These are phyloP conservation scores for Sorex araneus DNA, from an alignment of 2,113 vertebrate genomes.

Conservation along the genomic window DNA sequence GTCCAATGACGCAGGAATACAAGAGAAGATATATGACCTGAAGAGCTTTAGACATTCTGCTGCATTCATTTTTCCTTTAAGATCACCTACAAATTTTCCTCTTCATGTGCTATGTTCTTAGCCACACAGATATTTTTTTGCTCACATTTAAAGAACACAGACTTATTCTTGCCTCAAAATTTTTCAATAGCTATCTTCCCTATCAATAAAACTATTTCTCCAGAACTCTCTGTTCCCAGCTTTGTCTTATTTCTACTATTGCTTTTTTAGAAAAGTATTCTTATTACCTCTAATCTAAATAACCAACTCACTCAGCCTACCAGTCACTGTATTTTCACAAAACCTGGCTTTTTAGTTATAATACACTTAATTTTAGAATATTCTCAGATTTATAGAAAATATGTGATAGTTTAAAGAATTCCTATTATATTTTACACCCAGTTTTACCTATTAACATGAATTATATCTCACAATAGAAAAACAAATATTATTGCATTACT, in stretches of 20 bases:
- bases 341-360: background rate
- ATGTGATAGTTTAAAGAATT: background rate
- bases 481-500: too few relatives aligned
- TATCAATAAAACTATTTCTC: background rate
- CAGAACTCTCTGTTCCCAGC: background rate
- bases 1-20: background rate
- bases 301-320: background rate
- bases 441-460: background rate
- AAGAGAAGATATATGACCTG: background rate
- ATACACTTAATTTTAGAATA: constrained; percentile 11
- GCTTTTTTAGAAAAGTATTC: constrained; percentile 37
- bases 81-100: background rate
- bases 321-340: background rate
- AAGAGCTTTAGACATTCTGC: background rate
- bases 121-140: background rate
- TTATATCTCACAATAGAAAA: too few relatives aligned
- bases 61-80: constrained; percentile 37
- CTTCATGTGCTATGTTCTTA: background rate
- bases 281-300: background rate
- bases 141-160: background rate
- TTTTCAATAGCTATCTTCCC: background rate
- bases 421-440: background rate
- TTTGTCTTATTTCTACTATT: constrained; percentile 18
- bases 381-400: constrained; percentile 32
- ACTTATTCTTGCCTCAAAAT: background rate